Evolutionary conservation across 2,888 invertebrate genomes (phyloP).

Genomic region (Lagria hirta): DNA sequence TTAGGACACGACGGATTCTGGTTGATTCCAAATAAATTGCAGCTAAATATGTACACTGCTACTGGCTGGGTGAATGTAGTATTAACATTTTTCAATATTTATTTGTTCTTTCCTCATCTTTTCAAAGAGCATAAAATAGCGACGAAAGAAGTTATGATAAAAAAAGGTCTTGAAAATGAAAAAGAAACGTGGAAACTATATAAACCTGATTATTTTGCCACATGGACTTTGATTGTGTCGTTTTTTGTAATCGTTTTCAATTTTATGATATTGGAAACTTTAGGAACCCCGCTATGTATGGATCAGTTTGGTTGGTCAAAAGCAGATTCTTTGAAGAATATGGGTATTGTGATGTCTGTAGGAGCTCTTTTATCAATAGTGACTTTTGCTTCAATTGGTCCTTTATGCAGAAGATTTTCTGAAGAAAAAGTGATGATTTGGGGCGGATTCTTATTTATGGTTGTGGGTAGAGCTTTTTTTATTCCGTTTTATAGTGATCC

Average conservation of each 20-base stretch:
- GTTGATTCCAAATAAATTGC: constrained; percentile 58
- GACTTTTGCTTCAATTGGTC: constrained; percentile 71
- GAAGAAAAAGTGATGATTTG: constrained; percentile 79
- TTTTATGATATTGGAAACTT: constrained; percentile 84
- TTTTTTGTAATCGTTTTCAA: constrained; percentile 86
- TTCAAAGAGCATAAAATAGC: constrained; percentile 79
- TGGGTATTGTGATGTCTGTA: constrained; percentile 79
- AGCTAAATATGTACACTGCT: constrained; percentile 85
- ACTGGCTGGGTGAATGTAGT: constrained; percentile 83
- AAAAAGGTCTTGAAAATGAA: constrained; percentile 70
- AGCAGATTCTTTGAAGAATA: constrained; percentile 72
- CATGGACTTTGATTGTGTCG: constrained; percentile 76
- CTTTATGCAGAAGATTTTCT: constrained; percentile 69
- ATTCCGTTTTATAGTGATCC: constrained; percentile 77
- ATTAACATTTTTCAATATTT: constrained; percentile 70
- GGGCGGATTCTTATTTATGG: constrained; percentile 81
- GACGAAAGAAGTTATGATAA: constrained; percentile 74
- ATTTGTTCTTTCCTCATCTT: constrained; percentile 71
- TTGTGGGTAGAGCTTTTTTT: constrained; percentile 70
- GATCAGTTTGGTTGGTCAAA: constrained; percentile 88
- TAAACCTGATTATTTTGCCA: constrained; percentile 73
- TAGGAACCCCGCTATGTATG: constrained; percentile 83
- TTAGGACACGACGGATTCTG: constrained; percentile 67
- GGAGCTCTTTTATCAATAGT: constrained; percentile 77
- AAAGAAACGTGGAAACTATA: constrained; percentile 70